Evolutionary conservation across 2,797 vertebrate genomes (phyloP), one percentile per base, ranked within the genome.

Genomic region (Glyptemys insculpta): DNA sequence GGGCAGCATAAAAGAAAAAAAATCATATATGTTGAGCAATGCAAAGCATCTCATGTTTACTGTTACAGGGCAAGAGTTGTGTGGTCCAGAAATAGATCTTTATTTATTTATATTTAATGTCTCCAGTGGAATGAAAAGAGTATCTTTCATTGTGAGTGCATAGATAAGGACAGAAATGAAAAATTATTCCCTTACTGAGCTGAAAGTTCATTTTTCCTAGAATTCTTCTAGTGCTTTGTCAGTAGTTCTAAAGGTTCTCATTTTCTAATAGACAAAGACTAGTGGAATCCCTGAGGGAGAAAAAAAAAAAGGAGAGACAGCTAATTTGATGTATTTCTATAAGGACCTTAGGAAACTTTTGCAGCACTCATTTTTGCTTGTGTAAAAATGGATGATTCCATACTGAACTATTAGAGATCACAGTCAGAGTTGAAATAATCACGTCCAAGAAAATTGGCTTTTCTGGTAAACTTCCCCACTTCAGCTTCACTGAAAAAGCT

Each of bases 271-370:
- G 62, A 88, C 8, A 85, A 79, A 82, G 91, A 62, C 74, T 93
- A 89, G 80, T 81, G 31, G 44, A 91, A 25, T 31, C 68, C 94
- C 87, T 91, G 57, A 91, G 95, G 50, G 62, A 7, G 6, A 21
- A 49, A 85, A 86, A 86, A 56, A 86, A 85, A 86, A 37, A 68
- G 7, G 14, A 89, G 37, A 85, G 56, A 65, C 50, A 91, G 34
- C 18, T 89, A 97, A 53, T 93, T 96, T 83, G 50, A 87, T 54
- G 85, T 88, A 52, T 47, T 97, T 97, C 95, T 94, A 52, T 88
- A 81, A 81, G 47, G 78, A 91, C 87, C 34, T 95, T 92, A 34
- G 56, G 82, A 96, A 95, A 87, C 25, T 31, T 96, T 96, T 89
- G 92, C 68, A 54, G 79, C 5, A 85, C 44, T 91, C 25, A 37